Base-by-base conservation (phyloP, 2,113 vertebrate genomes). In the Rhinichthys klamathensis region DNA sequence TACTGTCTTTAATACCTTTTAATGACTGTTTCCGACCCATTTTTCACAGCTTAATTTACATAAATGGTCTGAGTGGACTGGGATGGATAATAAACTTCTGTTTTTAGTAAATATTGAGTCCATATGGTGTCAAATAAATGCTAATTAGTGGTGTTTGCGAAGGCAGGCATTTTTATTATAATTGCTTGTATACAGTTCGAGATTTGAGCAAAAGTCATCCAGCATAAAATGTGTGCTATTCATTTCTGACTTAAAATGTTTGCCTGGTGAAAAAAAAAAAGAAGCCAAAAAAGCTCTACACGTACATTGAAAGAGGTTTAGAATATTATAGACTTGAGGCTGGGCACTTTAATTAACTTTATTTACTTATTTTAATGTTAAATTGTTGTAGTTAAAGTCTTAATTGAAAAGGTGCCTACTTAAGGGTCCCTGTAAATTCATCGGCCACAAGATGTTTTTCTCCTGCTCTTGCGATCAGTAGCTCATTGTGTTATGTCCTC, bases 1-100 rank as follows among this genome's bases (percentile, higher is more conserved):
- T 51, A 30, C 74, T 54, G 74, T 76, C 27, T 76, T 76, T 76
- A 76, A 76, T 76, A 76, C 32, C 46, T 76, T 76, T 76, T 76
- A 51, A 76, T 76, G 74, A 11, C 74, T 76, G 12, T 30, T 30
- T 49, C 46, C 30, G 74, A 76, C 74, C 74, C 46, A 76, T 76
- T 76, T 76, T 54, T 30, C 54, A 15, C 27, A 21, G 25, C 25
- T 32, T 76, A 4, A 76, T 76, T 54, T 76, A 12, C 74, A 76
- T 76, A 76, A 76, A 76, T 54, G 16, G 46, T 49, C 44, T 51
- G 38, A 16, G 25, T 30, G 13, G 16, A 54, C 54, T 46, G 3
- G 25, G 7, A 30, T 76, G 44, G n/a, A 76, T 49, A 76, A 75
- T 18, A 11, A 54, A 54, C 25, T 27, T 30, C 41, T 54, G 46